Conservation (phyloP, 2,888 invertebrate genomes). For the Clistopyga incitator region DNA sequence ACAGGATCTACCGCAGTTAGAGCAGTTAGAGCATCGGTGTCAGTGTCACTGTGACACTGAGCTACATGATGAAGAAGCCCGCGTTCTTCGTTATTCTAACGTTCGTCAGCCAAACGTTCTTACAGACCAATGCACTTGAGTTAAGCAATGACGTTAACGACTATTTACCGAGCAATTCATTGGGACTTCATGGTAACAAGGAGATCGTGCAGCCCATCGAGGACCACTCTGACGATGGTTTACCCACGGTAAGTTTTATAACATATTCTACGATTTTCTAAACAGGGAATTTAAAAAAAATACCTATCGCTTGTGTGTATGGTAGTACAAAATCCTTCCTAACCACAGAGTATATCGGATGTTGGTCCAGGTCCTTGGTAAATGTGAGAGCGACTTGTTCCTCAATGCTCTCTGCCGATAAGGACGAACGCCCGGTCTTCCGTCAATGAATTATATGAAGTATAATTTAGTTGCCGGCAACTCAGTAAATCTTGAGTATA, state of each 20-base stretch:
- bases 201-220: constrained; percentile 69
- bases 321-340: not conserved
- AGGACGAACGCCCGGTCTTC: not conserved
- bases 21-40: too few species aligned
- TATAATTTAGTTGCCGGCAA: too few species aligned
- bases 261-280: not conserved
- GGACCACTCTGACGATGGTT: constrained; percentile 75
- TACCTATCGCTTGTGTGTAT: not conserved
- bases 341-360: not conserved
- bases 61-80: constrained; percentile 19
- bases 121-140: constrained; percentile 19
- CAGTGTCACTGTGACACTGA: not conserved
- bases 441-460: too few species aligned
- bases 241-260: constrained; percentile 75
- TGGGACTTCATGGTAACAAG: constrained; percentile 4
- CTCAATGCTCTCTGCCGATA: not conserved
- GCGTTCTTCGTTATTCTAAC: constrained; percentile 17
- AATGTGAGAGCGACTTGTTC: not conserved
- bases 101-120: constrained; percentile 8
- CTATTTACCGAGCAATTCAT: constrained; percentile 21
- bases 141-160: constrained; percentile 49
- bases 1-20: not conserved
- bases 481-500: too few species aligned
- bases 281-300: not conserved
- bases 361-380: constrained; percentile 19